Percentiles rank a stretch among this genome's conserved stretches.
Evolutionary conservation across 2,888 invertebrate genomes (phyloP).

Genomic region (Lymantria monacha): DNA sequence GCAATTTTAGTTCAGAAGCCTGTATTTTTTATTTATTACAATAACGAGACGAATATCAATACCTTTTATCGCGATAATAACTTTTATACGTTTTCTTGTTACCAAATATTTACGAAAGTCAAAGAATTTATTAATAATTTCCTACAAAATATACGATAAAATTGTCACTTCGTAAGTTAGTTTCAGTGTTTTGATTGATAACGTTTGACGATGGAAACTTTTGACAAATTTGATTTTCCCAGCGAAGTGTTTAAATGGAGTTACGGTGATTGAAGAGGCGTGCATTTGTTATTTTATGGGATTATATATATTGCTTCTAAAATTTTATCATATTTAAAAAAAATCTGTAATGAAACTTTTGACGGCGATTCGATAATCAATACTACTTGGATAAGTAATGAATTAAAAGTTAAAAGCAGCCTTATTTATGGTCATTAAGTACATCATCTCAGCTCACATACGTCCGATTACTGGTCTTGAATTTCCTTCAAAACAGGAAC

Average conservation of each 20-base stretch:
- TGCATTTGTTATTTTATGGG: constrained; percentile 1
- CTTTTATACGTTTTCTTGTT: neutral
- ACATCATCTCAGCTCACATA: too few relatives aligned
- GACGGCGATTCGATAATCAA: too few relatives aligned
- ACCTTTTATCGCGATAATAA: neutral
- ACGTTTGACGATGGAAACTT: constrained; percentile 23
- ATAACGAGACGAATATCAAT: neutral
- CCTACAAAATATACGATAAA: constrained; percentile 19
- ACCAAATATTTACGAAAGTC: constrained; percentile 7
- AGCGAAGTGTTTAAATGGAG: constrained; percentile 19
- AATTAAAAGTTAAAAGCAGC: too few relatives aligned
- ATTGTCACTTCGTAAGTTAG: constrained; percentile 25
- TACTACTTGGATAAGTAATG: too few relatives aligned
- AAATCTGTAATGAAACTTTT: too few relatives aligned
- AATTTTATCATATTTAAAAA: too few relatives aligned
- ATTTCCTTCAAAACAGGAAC: too few relatives aligned
- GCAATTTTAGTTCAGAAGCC: too few relatives aligned
- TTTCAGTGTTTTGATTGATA: constrained; percentile 33
- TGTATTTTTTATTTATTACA: too few relatives aligned
- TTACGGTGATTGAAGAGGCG: constrained; percentile 8
- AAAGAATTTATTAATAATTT: constrained; percentile 21
- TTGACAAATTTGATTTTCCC: constrained; percentile 29
- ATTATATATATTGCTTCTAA: neutral
- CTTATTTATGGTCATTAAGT: too few relatives aligned
- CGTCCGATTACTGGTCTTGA: too few relatives aligned